Base-by-base conservation (phyloP, 2,113 vertebrate genomes). In the Petroica traversi region DNA sequence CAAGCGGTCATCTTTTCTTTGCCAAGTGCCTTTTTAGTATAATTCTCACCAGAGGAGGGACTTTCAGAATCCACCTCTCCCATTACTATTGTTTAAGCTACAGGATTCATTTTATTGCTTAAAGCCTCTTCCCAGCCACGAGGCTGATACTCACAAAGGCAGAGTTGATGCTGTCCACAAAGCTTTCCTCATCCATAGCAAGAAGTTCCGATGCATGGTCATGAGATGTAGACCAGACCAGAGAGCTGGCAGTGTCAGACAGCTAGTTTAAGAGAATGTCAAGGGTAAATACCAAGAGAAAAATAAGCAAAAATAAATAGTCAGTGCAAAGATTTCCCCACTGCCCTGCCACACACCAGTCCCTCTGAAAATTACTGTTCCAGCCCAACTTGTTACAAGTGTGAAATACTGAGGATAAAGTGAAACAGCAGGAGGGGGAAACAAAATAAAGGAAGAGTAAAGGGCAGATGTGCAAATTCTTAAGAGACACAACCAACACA, bases 201-300 rank as follows among this genome's bases (percentile, higher is more conserved):
- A 99, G 98, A 85, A 99, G 98, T 91, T 99, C 98, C 1, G 98
- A 97, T 8, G 99, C 99, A 8, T 98, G 98, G 36, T 97, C 97
- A 80, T 99, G 99, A 94, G 98, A 99, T 11, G 99, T 99, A 40
- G 99, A 99, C 99, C 99, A 99, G 77, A 99, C 99, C 96, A 99
- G 97, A 63, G 99, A 99, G 97, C 99, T 99, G 90, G 98, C 85
- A 6, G 98, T 98, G 96, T 99, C 99, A 20, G 99, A 99, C 38
- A 99, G 98, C 99, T 99, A 92, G 57, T 73, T 79, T 61, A 94
- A 95, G 54, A 95, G 45, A 90, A 96, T 9, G 16, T 40, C 55
- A 76, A 51, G 41, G 28, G 52, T 78, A 74, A 88, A 40, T 19
- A 91, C 38, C 19, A 85, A 61, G 19, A 85, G 36, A 57, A 77